phyloP scores from a whole-genome alignment of 2,113 vertebrate species.

The Dicentrarchus labrax region DNA sequence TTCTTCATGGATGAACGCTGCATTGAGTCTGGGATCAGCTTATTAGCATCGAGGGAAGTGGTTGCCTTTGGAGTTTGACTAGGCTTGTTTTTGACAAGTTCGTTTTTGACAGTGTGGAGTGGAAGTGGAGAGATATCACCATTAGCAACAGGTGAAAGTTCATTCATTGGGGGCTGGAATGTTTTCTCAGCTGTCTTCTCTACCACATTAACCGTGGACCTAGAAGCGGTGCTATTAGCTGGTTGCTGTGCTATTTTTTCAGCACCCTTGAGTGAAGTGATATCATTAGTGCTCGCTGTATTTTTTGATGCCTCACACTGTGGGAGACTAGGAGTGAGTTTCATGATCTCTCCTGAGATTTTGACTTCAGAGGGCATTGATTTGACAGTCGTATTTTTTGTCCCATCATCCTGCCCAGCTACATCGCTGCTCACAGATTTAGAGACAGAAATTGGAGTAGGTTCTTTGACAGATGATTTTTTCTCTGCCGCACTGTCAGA shows the following conservation, averaged over 20 bases:
- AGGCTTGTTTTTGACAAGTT: conserved; percentile 12
- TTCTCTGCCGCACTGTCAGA: background rate
- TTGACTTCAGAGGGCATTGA: conserved; percentile 21
- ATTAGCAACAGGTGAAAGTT: conserved; percentile 41
- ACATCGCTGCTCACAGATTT: conserved; percentile 14
- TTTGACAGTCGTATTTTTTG: conserved; percentile 8
- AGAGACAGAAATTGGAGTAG: conserved; percentile 16
- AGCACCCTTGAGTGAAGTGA: conserved; percentile 11
- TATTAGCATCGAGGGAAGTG: conserved; percentile 41
- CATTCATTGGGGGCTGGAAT: background rate
- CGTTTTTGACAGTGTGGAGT: conserved; percentile 15
- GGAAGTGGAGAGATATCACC: conserved; percentile 12
- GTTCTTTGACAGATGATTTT: conserved; percentile 4
- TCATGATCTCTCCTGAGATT: background rate
- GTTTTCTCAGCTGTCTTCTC: conserved; percentile 34
- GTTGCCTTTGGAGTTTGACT: conserved; percentile 40
- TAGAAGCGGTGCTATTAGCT: background rate
- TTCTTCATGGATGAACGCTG: conserved; percentile 66
- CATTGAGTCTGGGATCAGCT: conserved; percentile 25
- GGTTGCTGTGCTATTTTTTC: background rate
- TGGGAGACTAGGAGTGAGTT: background rate
- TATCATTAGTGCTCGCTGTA: background rate
- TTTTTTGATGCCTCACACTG: conserved; percentile 15
- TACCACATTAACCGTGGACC: background rate
- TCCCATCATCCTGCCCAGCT: background rate